Base-by-base conservation (phyloP, 2,797 vertebrate genomes). In the Iguana delicatissima region DNA sequence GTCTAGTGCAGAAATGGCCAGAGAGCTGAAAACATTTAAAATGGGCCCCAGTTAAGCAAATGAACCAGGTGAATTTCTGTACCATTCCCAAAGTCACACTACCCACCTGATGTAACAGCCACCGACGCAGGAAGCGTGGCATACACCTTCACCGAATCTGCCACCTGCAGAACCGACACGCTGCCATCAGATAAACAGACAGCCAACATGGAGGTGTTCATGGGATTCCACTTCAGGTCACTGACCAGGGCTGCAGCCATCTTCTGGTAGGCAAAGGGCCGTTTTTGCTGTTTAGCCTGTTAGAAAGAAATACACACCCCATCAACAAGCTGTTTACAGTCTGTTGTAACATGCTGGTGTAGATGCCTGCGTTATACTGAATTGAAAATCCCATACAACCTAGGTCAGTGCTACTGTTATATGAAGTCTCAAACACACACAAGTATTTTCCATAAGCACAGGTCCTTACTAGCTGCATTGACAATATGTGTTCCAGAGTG, bases 191-290 rank as follows among this genome's bases (percentile, higher is more conserved):
- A 98, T 90, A 99, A 96, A 89, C 99, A 99, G 86, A 96, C 80
- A 0, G 99, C 98, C 96, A 99, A 95, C 97, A 98, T 97, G 69
- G 97, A 94, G 0, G 97, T 93, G 0, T 96, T 97, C 0, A 93
- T 94, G 0, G 99, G 99, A 95, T 99, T 99, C 99, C 99, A 99
- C 94, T 99, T 99, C 91, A 99, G 97, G 95, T 99, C 99, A 0
- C 96, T 98, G 87, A 99, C 98, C 13, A 14, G 0, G 0, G 93
- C 95, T 64, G 0, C 93, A 94, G 32, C 96, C 97, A 0, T 95
- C 87, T 13, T 97, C 95, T 98, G 95, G n/a, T 97, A 98, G 0
- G 98, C 96, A 94, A 99, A 99, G 0, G 98, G 98, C 2, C 97
- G 96, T 93, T 99, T 99, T 91, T 98, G 98, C 69, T 94, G 97